Base-by-base conservation (phyloP, 2,797 vertebrate genomes). In the Masticophis lateralis region DNA sequence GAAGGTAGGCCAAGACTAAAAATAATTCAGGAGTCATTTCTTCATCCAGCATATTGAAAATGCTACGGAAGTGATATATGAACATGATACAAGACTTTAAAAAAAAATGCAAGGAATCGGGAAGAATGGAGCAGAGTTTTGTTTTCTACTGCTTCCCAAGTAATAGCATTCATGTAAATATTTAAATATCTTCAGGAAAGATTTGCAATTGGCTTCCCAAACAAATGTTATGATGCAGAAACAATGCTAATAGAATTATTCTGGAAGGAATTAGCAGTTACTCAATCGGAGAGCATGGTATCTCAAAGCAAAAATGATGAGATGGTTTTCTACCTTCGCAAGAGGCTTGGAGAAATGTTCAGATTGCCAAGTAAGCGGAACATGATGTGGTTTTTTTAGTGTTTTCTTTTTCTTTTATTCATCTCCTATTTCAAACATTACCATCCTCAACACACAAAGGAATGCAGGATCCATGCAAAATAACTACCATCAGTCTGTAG, bases 211-310 rank as follows among this genome's bases (percentile, higher is more conserved):
- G 95, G 93, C 87, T 87, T 93, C 94, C 5, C 90, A 94, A 95
- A 89, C 0, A 94, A 94, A 55, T 92, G 79, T 87, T 93, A n/a
- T 74, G 20, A 92, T 93, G 3, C 43, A 83, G 37, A 4, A 2
- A 18, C 79, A 95, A 32, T 5, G 27, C 94, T 94, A 53, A 93
- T 5, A 93, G 32, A 91, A 83, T 89, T 91, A 83, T 10, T 93
- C 89, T 93, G 16, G 61, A 74, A 86, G 92, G 56, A 92, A 93
- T 93, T 91, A 88, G 9, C 63, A 66, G 37, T 20, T 94, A 18
- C 94, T 96, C 94, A 94, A 94, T 92, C 28, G 86, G 94, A 95
- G 90, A 89, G 57, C 1, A 86, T 92, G 47, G 37, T 88, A 55
- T 95, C 66, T 91, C 89, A 91, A 88, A 95, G 22, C 16, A 93